Conservation (phyloP, 2,113 vertebrate species). For the Notothenia coriiceps region DNA sequence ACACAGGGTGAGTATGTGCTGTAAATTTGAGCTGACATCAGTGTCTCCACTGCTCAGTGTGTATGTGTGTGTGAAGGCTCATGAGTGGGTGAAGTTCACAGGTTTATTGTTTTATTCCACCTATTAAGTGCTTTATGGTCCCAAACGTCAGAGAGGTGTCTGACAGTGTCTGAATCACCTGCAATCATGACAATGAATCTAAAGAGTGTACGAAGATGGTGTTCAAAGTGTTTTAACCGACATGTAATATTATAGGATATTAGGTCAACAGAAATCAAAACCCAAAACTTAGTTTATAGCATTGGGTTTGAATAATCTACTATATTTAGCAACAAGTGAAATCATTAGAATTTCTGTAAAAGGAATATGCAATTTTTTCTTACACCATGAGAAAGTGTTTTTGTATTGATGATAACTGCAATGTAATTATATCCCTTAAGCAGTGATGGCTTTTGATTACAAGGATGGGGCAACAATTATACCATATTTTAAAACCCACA, state of each 20-base stretch:
- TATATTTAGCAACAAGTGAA: not conserved
- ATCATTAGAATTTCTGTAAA: not conserved
- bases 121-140: slow-evolving; percentile 58
- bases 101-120: slow-evolving; percentile 61
- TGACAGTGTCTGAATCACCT: slow-evolving; percentile 48
- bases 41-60: not conserved
- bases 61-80: not conserved
- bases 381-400: not conserved
- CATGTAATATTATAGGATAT: not conserved
- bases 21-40: slow-evolving; percentile 38
- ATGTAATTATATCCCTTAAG: not conserved
- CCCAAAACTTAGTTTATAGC: not conserved
- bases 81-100: slow-evolving; percentile 43
- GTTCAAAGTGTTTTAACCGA: not conserved
- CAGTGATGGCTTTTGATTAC: not conserved
- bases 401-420: not conserved
- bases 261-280: not conserved
- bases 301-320: not conserved
- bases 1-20: slow-evolving; percentile 3
- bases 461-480: not conserved
- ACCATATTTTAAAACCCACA: not conserved
- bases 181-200: slow-evolving; percentile 25
- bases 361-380: not conserved
- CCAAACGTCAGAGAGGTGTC: slow-evolving; percentile 47
- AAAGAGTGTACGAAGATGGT: not conserved